Evolutionary conservation across 2,113 vertebrate genomes (phyloP).

Genomic region (Irena cyanogastra): DNA sequence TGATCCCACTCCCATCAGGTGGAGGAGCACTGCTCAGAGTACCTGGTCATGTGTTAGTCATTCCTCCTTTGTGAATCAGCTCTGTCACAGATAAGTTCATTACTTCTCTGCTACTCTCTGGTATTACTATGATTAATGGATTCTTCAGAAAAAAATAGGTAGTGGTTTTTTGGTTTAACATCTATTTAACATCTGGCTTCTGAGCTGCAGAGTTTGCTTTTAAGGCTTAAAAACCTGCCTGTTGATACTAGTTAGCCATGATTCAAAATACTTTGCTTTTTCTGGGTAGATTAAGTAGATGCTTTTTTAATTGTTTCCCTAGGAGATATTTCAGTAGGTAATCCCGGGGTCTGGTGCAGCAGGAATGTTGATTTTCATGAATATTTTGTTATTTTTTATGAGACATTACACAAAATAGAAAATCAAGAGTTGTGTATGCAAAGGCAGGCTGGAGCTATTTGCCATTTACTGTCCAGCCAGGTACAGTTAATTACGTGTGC

Average conservation of each 20-base stretch:
- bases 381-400: background rate
- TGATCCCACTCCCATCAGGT: background rate
- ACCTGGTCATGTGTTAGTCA: background rate
- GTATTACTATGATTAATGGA: background rate
- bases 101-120: background rate
- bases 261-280: background rate
- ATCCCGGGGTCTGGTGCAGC: background rate
- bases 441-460: background rate
- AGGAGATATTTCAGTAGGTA: background rate
- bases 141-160: background rate
- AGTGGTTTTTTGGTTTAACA: background rate
- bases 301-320: background rate
- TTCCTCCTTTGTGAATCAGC: background rate
- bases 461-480: background rate
- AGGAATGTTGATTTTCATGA: background rate
- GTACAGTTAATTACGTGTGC: background rate
- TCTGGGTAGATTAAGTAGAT: background rate
- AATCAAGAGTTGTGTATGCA: background rate
- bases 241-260: rapidly evolving
- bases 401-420: background rate
- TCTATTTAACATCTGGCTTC: background rate
- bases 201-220: background rate
- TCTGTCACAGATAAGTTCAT: background rate
- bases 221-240: background rate
- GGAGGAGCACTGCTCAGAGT: background rate